phyloP scores from a whole-genome alignment of 2,113 vertebrate genomes.

The Cyphomyrus discorhynchus region DNA sequence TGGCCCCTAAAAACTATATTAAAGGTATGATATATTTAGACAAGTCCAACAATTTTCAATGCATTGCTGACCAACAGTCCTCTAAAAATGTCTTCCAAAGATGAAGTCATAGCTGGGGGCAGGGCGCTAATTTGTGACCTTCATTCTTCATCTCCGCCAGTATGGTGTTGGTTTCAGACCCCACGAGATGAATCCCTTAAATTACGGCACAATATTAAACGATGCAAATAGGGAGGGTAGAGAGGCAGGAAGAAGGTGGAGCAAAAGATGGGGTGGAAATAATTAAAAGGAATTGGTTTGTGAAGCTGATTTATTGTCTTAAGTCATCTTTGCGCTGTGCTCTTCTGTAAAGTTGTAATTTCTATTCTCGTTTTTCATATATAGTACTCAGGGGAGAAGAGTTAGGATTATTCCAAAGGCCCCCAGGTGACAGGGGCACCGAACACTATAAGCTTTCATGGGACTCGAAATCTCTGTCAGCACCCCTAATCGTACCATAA shows the following conservation, averaged over 20 bases:
- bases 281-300: background rate
- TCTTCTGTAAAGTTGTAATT: background rate
- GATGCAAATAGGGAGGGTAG: background rate
- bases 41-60: slow-evolving; percentile 22
- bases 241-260: background rate
- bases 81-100: slow-evolving; percentile 38
- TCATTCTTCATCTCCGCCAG: background rate
- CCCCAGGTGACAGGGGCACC: background rate
- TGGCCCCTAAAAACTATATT: slow-evolving; percentile 16
- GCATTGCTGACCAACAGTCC: slow-evolving; percentile 37
- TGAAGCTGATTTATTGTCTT: background rate
- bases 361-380: background rate
- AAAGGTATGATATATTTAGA: slow-evolving; percentile 27
- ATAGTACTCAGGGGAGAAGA: background rate
- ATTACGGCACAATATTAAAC: background rate
- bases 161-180: background rate
- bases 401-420: background rate
- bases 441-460: background rate
- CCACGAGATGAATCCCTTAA: background rate
- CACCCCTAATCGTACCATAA: background rate
- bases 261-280: background rate
- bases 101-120: background rate
- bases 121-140: background rate
- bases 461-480: background rate
- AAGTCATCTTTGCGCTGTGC: background rate